These are phyloP conservation scores for Zophobas morio DNA, from an alignment of 1,140 invertebrate genomes.

Conservation along the genomic window DNA sequence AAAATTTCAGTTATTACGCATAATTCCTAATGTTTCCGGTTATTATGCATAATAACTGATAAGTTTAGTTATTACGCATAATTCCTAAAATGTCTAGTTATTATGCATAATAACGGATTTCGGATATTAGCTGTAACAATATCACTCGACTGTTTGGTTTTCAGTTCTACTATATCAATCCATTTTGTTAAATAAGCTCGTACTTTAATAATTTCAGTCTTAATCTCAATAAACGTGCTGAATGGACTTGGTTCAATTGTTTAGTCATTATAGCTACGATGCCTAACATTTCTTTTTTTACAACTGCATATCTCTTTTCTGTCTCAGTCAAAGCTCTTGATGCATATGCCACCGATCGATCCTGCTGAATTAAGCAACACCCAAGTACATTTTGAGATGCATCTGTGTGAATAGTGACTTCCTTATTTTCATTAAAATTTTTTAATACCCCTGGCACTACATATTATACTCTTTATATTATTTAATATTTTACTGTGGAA, in stretches of 20 bases:
- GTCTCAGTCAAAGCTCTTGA: slow-evolving; percentile 56
- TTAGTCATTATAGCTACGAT: slow-evolving; percentile 65
- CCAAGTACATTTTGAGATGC: slow-evolving; percentile 61
- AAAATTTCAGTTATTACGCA: no score
- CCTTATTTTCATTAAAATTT: slow-evolving; percentile 56
- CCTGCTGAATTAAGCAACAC: slow-evolving; percentile 53
- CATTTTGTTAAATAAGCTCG: slow-evolving; percentile 13
- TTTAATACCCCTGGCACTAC: slow-evolving; percentile 52
- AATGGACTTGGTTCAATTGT: slow-evolving; percentile 49
- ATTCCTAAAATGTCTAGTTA: no score
- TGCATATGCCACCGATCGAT: slow-evolving; percentile 65
- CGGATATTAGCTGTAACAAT: no score
- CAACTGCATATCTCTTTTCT: slow-evolving; percentile 59
- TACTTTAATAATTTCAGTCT: slow-evolving; percentile 65
- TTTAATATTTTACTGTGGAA: slow-evolving; percentile 50
- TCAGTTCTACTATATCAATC: no score
- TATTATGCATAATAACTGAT: no score
- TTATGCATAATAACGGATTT: no score
- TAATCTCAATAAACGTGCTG: slow-evolving; percentile 67
- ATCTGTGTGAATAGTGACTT: slow-evolving; percentile 53
- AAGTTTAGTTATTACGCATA: no score
- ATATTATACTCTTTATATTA: slow-evolving; percentile 55
- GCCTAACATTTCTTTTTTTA: slow-evolving; percentile 56
- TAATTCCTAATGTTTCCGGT: no score
- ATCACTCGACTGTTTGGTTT: no score